These are phyloP conservation scores for Anorthoa munda DNA, from an alignment of 2,888 invertebrate species.

Conservation along the genomic window DNA sequence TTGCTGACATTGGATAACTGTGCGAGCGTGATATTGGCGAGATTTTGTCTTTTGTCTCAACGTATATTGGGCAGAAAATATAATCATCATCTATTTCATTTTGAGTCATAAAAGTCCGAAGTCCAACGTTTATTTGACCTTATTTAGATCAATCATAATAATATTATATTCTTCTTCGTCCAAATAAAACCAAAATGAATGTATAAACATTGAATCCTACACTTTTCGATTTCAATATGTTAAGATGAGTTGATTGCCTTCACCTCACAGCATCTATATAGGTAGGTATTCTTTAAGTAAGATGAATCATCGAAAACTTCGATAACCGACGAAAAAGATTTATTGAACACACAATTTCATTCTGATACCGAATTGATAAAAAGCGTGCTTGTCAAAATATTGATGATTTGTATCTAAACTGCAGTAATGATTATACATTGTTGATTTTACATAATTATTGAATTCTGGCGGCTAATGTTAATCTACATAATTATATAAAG, in stretches of 20 bases:
- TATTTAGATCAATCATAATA: background rate
- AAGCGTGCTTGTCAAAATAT: background rate
- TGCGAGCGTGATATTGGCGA: too few species aligned
- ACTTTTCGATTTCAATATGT: slow-evolving; percentile 22
- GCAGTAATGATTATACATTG: too few species aligned
- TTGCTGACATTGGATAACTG: too few species aligned
- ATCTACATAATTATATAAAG: too few species aligned
- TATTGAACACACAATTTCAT: background rate
- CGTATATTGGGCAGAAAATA: too few species aligned
- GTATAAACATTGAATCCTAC: slow-evolving; percentile 17
- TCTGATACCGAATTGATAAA: background rate
- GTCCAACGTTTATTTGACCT: too few species aligned
- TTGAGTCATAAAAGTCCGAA: too few species aligned
- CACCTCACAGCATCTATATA: slow-evolving; percentile 21
- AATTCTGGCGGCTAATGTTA: too few species aligned
- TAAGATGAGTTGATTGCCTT: slow-evolving; percentile 41
- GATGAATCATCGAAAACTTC: slow-evolving; percentile 35
- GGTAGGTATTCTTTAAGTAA: background rate
- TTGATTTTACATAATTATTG: too few species aligned
- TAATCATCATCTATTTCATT: too few species aligned
- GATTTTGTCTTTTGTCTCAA: too few species aligned
- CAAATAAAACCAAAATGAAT: slow-evolving; percentile 1
- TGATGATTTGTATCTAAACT: too few species aligned
- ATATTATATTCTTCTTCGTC: background rate
- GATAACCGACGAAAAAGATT: slow-evolving; percentile 26